Percentiles rank a stretch among this genome's conserved stretches.
Conservation (phyloP, 1,140 invertebrate genomes). For the Scaptomyza montana region DNA sequence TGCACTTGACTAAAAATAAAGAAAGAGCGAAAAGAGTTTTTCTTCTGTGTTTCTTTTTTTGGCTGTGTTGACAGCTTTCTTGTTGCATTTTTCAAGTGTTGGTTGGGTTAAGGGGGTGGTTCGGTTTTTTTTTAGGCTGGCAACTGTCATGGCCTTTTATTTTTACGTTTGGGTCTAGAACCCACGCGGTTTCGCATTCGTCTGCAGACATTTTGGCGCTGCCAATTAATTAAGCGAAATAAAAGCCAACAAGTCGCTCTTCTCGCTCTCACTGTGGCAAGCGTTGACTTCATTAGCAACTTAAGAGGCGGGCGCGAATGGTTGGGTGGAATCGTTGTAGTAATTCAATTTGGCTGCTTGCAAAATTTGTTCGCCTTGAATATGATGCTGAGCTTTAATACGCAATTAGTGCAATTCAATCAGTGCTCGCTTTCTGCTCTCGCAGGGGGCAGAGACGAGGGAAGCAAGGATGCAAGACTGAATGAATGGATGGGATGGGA, state of each 20-base stretch:
- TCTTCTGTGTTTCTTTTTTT: constrained; percentile 16
- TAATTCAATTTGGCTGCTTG: constrained; percentile 71
- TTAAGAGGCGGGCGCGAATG: background rate
- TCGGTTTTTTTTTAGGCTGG: background rate
- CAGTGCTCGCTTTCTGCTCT: constrained; percentile 50
- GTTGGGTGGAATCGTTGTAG: constrained; percentile 14
- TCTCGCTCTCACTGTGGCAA: no score
- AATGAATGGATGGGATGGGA: no score
- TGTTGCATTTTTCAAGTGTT: constrained; percentile 33
- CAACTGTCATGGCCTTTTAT: constrained; percentile 46
- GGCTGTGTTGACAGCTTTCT: constrained; percentile 65
- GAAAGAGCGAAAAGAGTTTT: background rate
- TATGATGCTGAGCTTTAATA: constrained; percentile 75
- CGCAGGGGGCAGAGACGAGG: constrained; percentile 23
- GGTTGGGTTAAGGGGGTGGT: background rate
- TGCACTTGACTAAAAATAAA: constrained; percentile 1
- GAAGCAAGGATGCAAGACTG: background rate
- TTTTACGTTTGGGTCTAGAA: constrained; percentile 17
- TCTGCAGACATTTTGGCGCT: constrained; percentile 59
- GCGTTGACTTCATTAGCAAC: no score
- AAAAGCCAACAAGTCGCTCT: constrained; percentile 63
- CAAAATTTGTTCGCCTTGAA: constrained; percentile 67
- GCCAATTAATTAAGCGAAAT: constrained; percentile 83
- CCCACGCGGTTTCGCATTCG: background rate
- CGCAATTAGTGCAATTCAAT: constrained; percentile 81